Conservation (phyloP, 2,888 invertebrate species). For the Aporophyla lueneburgensis region DNA sequence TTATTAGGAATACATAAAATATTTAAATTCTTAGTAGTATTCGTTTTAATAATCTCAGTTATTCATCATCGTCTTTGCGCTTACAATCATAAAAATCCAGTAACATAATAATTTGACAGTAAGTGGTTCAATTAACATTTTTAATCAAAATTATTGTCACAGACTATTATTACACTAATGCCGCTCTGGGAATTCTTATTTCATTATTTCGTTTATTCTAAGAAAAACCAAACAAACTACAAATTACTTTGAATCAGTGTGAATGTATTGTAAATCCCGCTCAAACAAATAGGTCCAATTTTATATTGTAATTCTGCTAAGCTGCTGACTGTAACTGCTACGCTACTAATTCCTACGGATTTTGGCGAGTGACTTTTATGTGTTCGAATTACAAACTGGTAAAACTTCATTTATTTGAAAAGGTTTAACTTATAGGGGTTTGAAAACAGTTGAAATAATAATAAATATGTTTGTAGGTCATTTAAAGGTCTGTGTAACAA, state of each 20-base stretch:
- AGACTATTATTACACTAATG: not conserved
- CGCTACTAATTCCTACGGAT: slow-evolving; percentile 13
- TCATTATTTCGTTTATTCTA: no score
- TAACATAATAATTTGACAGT: not conserved
- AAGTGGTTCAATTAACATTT: slow-evolving; percentile 3
- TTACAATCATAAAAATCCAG: not conserved
- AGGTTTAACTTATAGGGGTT: slow-evolving; percentile 16
- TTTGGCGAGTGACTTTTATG: slow-evolving; percentile 1
- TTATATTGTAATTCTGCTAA: not conserved
- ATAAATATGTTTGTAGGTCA: not conserved
- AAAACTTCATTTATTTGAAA: slow-evolving; percentile 12
- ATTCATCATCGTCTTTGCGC: no score
- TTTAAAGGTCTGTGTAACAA: not conserved
- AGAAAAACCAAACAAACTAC: slow-evolving; percentile 15
- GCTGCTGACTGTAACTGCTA: not conserved
- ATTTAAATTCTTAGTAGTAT: not conserved
- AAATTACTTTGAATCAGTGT: not conserved
- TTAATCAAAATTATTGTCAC: not conserved
- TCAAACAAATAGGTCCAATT: slow-evolving; percentile 18
- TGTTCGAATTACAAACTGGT: not conserved
- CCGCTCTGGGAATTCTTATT: not conserved
- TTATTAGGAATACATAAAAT: not conserved
- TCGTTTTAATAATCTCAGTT: no score
- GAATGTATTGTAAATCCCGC: slow-evolving; percentile 1
- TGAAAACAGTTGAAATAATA: not conserved